Conservation (phyloP, 2,888 invertebrate species). For the Omphaloscelis lunosa region DNA sequence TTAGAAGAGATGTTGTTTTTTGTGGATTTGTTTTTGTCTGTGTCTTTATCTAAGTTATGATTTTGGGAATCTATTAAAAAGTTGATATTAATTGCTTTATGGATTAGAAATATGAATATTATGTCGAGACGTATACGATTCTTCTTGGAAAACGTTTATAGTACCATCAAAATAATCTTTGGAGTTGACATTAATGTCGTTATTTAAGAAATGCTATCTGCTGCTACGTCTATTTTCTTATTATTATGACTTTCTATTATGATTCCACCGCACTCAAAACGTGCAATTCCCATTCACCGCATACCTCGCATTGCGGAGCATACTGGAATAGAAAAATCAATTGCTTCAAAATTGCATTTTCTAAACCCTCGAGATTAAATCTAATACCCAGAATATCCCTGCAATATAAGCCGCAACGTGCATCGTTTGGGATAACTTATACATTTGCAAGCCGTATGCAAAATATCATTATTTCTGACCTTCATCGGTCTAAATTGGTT, state of each 20-base stretch:
- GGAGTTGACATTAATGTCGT: neutral
- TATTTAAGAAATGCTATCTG: neutral
- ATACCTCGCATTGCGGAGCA: neutral
- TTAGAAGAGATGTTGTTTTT: conserved; percentile 28
- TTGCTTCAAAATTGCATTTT: conserved; percentile 44
- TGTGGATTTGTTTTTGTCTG: conserved; percentile 1
- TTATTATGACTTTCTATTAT: neutral
- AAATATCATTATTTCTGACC: conserved; percentile 39
- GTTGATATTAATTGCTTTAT: neutral
- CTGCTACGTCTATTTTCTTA: neutral
- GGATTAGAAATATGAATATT: neutral
- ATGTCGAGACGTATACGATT: neutral
- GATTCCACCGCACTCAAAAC: neutral
- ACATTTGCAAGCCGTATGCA: conserved; percentile 32
- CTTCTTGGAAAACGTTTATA: neutral
- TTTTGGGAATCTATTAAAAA: neutral
- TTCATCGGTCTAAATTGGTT: conserved; percentile 20
- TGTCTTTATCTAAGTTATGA: neutral
- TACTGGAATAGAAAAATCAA: conserved; percentile 36
- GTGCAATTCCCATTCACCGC: conserved; percentile 20
- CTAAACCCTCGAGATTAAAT: conserved; percentile 46
- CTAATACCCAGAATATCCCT: conserved; percentile 38
- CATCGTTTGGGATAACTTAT: conserved; percentile 27
- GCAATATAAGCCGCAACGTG: conserved; percentile 35
- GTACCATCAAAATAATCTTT: neutral